Evolutionary conservation across 2,797 vertebrate genomes (phyloP).

Genomic region (Cyclura pinguis): DNA sequence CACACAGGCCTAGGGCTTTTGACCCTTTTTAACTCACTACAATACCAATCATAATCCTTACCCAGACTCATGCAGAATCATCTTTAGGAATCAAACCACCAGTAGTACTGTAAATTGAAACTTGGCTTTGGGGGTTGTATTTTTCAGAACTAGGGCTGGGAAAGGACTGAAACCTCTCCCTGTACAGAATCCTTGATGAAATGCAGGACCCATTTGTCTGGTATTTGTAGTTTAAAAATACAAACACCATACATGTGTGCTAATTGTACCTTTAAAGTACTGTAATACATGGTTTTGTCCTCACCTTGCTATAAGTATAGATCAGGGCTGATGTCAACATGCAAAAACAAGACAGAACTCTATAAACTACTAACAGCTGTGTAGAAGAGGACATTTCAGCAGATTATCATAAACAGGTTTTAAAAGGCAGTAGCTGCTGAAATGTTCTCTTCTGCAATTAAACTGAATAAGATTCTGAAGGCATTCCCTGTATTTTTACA

Average conservation of each 20-base stretch:
- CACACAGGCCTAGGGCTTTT: too few species aligned
- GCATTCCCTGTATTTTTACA: too few species aligned
- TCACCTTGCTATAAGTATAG: neutral
- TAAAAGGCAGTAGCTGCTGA: neutral
- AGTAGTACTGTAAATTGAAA: neutral
- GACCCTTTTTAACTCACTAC: too few species aligned
- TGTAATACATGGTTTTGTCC: neutral
- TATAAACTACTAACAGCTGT: too few species aligned
- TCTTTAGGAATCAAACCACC: neutral
- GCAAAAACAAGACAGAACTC: too few species aligned
- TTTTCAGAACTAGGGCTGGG: neutral
- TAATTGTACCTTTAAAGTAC: neutral
- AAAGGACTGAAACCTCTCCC: too few species aligned
- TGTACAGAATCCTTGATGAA: neutral
- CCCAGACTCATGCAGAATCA: neutral
- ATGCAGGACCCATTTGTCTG: neutral
- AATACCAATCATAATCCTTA: too few species aligned
- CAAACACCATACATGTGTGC: neutral
- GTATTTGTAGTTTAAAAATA: neutral
- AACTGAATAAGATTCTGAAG: neutral
- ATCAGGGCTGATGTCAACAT: too few species aligned
- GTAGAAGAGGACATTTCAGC: neutral
- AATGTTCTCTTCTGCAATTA: neutral
- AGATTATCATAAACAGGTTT: neutral
- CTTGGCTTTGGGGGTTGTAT: neutral